Evolutionary conservation across 2,888 invertebrate genomes (phyloP).

Genomic region (Hydrotaea diabolus): DNA sequence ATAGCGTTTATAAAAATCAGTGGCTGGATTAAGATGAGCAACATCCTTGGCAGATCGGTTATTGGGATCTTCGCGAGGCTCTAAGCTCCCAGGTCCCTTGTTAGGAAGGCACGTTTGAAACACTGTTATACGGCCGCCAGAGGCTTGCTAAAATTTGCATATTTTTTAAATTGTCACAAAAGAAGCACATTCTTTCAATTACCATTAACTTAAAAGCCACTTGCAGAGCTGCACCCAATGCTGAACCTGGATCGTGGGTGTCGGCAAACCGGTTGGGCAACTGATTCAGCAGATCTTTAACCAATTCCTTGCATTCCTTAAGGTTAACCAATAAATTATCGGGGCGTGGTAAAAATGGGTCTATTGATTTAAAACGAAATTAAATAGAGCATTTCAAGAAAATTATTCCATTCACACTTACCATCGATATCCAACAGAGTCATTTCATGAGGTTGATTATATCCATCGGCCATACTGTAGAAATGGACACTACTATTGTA

Average conservation of each 20-base stretch:
- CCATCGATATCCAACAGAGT: constrained; percentile 96
- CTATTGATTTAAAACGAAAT: constrained; percentile 81
- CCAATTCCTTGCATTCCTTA: constrained; percentile 89
- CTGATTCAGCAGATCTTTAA: constrained; percentile 88
- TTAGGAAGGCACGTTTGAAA: constrained; percentile 95
- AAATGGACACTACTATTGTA: constrained; percentile 96
- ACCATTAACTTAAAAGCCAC: constrained; percentile 96
- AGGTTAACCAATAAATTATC: constrained; percentile 96
- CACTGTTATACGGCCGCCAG: constrained; percentile 97
- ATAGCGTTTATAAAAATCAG: constrained; percentile 97
- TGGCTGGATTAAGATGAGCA: constrained; percentile 94
- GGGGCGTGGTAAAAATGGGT: constrained; percentile 96
- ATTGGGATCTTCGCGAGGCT: constrained; percentile 92
- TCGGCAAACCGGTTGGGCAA: constrained; percentile 88
- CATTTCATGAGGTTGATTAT: constrained; percentile 92
- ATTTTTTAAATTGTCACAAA: not conserved
- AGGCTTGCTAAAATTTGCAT: constrained; percentile 84
- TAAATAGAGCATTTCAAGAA: not conserved
- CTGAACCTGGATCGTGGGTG: constrained; percentile 88
- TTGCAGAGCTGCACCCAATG: constrained; percentile 95
- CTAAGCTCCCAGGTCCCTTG: constrained; percentile 93
- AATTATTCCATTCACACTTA: constrained; percentile 76
- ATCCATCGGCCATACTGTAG: constrained; percentile 92
- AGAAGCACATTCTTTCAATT: constrained; percentile 46
- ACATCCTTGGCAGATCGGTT: constrained; percentile 91